Evolutionary conservation across 2,113 vertebrate genomes (phyloP), one percentile per base, ranked within the genome.

Genomic region (Hippocampus mohnikei): DNA sequence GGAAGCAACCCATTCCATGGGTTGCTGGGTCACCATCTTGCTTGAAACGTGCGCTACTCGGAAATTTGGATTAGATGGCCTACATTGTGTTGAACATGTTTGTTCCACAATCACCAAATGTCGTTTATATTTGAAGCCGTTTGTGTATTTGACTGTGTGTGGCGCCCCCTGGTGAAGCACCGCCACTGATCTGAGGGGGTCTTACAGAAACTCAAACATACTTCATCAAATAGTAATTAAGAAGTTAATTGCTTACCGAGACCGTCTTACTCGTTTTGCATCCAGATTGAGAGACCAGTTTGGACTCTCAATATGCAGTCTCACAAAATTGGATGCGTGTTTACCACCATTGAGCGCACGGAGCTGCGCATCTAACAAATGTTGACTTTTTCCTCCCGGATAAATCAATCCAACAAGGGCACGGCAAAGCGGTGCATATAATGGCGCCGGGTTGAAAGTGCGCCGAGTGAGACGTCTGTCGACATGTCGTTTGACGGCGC

Each of bases 231-330:
- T 61, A 63, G 52, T 44, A 50, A 0, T 44, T 71, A 80, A 80
- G 74, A 78, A 71, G 68, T 55, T 13, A 70, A 74, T 70, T 70
- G 46, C 40, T 46, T 71, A 80, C 72, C 46, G 76, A 72, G 27
- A 10, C 41, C 33, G 44, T 33, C 68, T 81, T 81, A 69, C 74
- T 83, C 40, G 60, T 80, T 79, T 63, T 63, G 60, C 59, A 42
- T 59, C 53, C 65, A 68, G 20, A 76, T 58, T 69, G 72, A 72
- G 58, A 64, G 65, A 84, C 75, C 73, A 78, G 58, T 58, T 78
- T 50, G 72, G 63, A 77, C 62, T 77, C 59, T 73, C 56, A 25
- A 52, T 27, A 67, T 79, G 60, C 63, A 72, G 60, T 33, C 29
- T 46, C 12, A 20, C 41, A 46, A 69, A 37, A 72, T 62, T 11